Percentiles rank a stretch among this genome's conserved stretches.
Conservation (phyloP, 2,797 vertebrate species). For the Danio choprae region DNA sequence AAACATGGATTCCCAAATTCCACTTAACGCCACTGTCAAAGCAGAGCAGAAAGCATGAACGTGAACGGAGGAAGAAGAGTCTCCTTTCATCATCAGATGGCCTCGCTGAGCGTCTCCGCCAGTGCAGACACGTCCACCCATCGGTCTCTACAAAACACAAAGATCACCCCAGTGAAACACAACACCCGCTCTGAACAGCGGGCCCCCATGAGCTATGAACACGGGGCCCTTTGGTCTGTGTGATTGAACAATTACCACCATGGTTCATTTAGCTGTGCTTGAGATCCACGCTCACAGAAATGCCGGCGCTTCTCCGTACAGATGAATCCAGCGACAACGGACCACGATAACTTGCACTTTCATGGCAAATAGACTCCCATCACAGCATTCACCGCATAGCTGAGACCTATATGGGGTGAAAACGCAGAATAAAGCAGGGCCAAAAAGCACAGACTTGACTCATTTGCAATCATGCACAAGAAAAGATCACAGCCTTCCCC, state of each 20-base stretch:
- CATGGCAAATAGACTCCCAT: constrained; percentile 77
- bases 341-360: constrained; percentile 80
- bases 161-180: constrained; percentile 66
- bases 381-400: constrained; percentile 66
- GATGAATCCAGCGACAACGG: constrained; percentile 70
- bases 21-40: constrained; percentile 52
- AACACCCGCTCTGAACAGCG: constrained; percentile 67
- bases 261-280: constrained; percentile 73
- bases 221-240: constrained; percentile 64
- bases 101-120: constrained; percentile 60
- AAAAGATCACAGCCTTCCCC: constrained; percentile 43
- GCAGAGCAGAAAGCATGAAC: constrained; percentile 38
- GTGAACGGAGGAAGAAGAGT: constrained; percentile 20
- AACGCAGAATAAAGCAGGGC: constrained; percentile 61
- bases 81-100: constrained; percentile 58
- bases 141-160: constrained; percentile 48
- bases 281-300: constrained; percentile 61
- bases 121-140: constrained; percentile 71
- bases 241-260: constrained; percentile 80
- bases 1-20: constrained; percentile 30
- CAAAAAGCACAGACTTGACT: constrained; percentile 60
- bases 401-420: constrained; percentile 70
- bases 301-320: constrained; percentile 66
- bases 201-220: constrained; percentile 70
- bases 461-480: constrained; percentile 46